These are phyloP conservation scores for Tholera decimalis DNA, from an alignment of 2,888 invertebrate species.

Conservation along the genomic window DNA sequence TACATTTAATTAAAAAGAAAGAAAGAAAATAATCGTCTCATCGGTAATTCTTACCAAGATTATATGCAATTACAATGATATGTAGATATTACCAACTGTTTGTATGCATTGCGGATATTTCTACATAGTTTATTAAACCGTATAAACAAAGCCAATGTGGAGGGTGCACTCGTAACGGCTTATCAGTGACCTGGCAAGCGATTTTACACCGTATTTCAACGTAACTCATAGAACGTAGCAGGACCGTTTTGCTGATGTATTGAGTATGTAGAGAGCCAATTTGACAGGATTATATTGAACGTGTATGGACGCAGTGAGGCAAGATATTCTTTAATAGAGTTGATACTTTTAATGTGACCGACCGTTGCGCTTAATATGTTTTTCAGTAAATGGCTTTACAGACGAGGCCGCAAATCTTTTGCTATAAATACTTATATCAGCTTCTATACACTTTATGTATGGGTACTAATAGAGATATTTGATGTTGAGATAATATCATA, in stretches of 20 bases:
- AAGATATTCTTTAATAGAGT: slow-evolving; percentile 22
- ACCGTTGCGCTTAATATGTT: neutral
- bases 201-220: slow-evolving; percentile 28
- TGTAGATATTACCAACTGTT: neutral
- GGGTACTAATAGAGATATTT: too few species aligned
- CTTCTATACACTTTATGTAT: too few species aligned
- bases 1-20: too few species aligned
- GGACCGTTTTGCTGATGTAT: slow-evolving; percentile 13
- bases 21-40: too few species aligned
- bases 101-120: neutral
- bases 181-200: neutral
- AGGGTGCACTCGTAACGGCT: slow-evolving; percentile 28
- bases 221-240: neutral
- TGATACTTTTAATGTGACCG: neutral
- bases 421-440: too few species aligned
- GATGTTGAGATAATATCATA: too few species aligned
- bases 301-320: neutral
- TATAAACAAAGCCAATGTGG: slow-evolving; percentile 18
- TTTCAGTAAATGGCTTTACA: neutral
- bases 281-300: slow-evolving; percentile 69
- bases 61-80: neutral
- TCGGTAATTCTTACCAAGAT: too few species aligned
- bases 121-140: neutral
- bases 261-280: slow-evolving; percentile 65
- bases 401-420: too few species aligned